Conservation (phyloP, 2,113 vertebrate species). For the Laticauda laticaudata region DNA sequence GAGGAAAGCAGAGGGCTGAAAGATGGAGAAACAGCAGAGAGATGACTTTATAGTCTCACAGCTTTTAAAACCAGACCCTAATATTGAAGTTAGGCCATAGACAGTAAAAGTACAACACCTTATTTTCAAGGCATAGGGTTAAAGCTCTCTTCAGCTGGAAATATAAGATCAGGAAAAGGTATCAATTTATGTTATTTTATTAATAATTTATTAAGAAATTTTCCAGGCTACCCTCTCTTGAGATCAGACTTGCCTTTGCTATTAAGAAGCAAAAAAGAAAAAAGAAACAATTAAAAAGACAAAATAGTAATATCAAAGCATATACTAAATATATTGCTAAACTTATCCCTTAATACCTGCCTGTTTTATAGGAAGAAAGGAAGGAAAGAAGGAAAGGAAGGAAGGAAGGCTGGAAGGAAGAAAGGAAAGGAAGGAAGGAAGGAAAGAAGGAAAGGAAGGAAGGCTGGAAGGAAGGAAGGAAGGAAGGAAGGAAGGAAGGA, state of each 20-base stretch:
- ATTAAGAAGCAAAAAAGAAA: background rate
- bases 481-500: no score
- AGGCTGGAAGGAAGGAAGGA: no score
- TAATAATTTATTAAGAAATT: background rate
- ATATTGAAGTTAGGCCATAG: background rate
- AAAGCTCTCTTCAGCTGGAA: background rate
- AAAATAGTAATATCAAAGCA: background rate
- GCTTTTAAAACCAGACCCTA: background rate
- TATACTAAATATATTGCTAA: background rate
- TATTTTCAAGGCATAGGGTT: background rate
- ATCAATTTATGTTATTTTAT: background rate
- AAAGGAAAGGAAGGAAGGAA: no score
- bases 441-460: no score
- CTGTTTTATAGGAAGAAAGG: background rate
- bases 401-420: no score
- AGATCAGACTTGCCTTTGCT: slow-evolving; percentile 19
- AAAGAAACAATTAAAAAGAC: background rate
- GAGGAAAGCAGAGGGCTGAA: background rate
- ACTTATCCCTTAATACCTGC: background rate
- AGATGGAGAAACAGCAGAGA: background rate
- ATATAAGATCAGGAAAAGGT: background rate
- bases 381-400: no score
- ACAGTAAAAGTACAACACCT: background rate
- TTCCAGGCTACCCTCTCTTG: background rate
- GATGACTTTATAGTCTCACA: background rate